phyloP scores from a whole-genome alignment of 1,140 invertebrate species.

The Eueides isabella region DNA sequence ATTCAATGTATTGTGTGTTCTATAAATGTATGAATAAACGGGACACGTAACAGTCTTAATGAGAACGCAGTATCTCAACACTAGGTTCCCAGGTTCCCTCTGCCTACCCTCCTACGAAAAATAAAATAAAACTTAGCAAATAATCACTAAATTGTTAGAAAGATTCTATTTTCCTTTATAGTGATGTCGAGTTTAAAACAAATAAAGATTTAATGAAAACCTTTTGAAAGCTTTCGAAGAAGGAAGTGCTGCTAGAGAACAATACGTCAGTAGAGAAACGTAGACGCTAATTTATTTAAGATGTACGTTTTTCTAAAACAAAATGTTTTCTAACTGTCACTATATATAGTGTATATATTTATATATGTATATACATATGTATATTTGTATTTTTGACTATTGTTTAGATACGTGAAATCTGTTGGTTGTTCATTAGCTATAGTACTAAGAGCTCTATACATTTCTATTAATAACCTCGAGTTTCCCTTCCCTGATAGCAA shows the following conservation, averaged over 20 bases:
- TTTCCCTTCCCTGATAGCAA: too few relatives aligned
- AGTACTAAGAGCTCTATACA: too few relatives aligned
- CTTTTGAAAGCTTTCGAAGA: slow-evolving; percentile 2
- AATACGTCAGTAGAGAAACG: neutral
- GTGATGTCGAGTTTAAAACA: neutral
- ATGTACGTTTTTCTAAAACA: neutral
- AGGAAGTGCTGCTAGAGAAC: neutral
- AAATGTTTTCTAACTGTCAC: neutral
- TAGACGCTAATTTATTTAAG: slow-evolving; percentile 7
- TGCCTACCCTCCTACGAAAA: too few relatives aligned
- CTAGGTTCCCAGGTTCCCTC: too few relatives aligned
- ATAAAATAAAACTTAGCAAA: neutral
- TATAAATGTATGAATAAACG: too few relatives aligned
- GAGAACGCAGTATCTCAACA: too few relatives aligned
- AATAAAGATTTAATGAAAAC: slow-evolving; percentile 9
- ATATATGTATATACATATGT: too few relatives aligned
- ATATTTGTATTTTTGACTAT: too few relatives aligned
- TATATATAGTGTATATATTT: neutral
- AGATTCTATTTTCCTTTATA: neutral
- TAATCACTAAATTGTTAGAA: neutral
- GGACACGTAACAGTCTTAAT: too few relatives aligned
- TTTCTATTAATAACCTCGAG: too few relatives aligned
- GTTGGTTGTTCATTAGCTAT: neutral
- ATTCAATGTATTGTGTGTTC: too few relatives aligned
- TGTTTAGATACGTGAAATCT: neutral